Base-by-base conservation (phyloP, 2,888 invertebrate species). In the Synanthedon vespiformis region DNA sequence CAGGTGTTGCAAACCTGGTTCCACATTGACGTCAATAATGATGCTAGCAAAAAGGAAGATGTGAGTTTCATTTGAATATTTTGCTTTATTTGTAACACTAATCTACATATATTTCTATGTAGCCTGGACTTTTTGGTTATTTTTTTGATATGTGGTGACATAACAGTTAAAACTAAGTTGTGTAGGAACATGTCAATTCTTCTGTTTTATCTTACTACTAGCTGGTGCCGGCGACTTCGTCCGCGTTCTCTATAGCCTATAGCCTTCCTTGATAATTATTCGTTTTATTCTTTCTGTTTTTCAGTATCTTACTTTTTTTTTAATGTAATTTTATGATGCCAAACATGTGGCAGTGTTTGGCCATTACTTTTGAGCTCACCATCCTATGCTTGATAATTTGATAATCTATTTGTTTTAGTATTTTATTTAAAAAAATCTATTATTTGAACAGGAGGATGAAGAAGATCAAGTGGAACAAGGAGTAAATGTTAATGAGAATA, bases 1-100 rank as follows among this genome's bases (percentile, higher is more conserved):
- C 93, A 92, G 85, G 90, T 93, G 53, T 66, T 90, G 11, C 89
- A 89, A 62, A 89, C 88, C 4, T 91, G 91, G 91, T 88, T 91
- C 56, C 90, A 90, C 60, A 84, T 91, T 58, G 90, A 90, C 56
- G 83, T 90, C 40, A 87, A 83, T 55, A 89, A 81, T 72, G 85
- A 80, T 55, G 61, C 70, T n/a, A 77, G 74, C 49, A 84, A 78
- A 56, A 80, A 79, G 55, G 74, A 70, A 63, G 60, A 65, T 56
- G 85, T 85, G 60, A 77, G 84, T 74, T 61, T 51, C 10, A 48
- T 44, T 14, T 40, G 13, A 44, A 44, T n/a, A 44, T 13, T 8
- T 44, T 44, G 44, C 11, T 13, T 44, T 3, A 13, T 44, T n/a
- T 44, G 13, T 0, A 44, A 3, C 22, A 22, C 22, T 5, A 22